Evolutionary conservation across 2,113 vertebrate genomes (phyloP).

Genomic region (Panurus biarmicus): DNA sequence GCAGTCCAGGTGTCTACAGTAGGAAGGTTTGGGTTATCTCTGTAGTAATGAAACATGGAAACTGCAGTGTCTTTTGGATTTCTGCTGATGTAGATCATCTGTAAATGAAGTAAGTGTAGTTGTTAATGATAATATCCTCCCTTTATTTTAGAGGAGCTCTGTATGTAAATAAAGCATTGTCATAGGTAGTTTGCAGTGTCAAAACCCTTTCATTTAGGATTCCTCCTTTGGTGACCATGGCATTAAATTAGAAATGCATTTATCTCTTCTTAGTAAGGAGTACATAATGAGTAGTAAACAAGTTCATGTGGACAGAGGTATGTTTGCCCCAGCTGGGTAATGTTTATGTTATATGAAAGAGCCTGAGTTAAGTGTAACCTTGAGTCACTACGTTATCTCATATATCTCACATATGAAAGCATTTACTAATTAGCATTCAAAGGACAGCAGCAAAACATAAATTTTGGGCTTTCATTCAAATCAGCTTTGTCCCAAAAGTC

Average conservation of each 20-base stretch:
- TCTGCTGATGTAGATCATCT: slow-evolving; percentile 72
- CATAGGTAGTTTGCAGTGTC: background rate
- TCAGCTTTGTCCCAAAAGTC: background rate
- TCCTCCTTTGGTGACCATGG: fast-evolving
- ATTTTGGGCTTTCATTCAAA: background rate
- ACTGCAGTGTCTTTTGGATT: slow-evolving; percentile 76
- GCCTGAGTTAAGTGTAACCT: background rate
- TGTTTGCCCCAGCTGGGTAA: background rate
- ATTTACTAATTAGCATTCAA: background rate
- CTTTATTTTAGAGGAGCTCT: background rate
- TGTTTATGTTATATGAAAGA: background rate
- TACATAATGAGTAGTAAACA: background rate
- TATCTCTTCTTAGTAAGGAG: background rate
- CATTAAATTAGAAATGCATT: background rate
- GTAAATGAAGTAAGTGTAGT: background rate
- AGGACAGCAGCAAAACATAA: background rate
- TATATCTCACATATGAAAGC: background rate
- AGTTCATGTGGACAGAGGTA: background rate
- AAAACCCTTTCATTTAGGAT: background rate
- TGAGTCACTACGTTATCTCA: background rate
- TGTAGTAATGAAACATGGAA: slow-evolving; percentile 75
- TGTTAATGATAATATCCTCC: background rate
- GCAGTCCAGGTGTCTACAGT: slow-evolving; percentile 57
- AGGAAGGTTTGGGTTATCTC: slow-evolving; percentile 72
- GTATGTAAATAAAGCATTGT: background rate